Conservation (phyloP, 2,797 vertebrate genomes). For the Pipistrellus nathusii region DNA sequence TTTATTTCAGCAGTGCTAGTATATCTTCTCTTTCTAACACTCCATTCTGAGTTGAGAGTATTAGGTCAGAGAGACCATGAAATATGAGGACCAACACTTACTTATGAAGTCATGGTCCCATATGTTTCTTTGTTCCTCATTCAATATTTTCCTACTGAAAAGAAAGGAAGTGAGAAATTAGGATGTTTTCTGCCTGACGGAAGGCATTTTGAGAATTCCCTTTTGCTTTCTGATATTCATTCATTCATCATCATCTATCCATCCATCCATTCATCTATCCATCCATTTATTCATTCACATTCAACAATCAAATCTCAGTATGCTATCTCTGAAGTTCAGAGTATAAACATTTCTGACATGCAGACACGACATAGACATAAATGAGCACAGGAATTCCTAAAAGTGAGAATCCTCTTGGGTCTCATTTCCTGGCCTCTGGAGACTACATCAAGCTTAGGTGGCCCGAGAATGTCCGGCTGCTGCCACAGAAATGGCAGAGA, state of each 20-base stretch:
- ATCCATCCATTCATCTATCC: too few relatives aligned
- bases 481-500: background rate
- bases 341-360: background rate
- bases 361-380: background rate
- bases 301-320: background rate
- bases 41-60: background rate
- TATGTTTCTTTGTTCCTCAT: background rate
- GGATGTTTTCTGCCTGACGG: background rate
- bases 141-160: slow-evolving; percentile 12
- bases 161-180: background rate
- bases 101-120: background rate
- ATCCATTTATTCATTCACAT: background rate
- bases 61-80: background rate
- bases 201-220: background rate
- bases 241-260: background rate
- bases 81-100: background rate
- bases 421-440: background rate
- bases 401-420: background rate
- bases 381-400: background rate
- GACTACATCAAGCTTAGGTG: background rate
- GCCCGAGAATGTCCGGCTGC: background rate
- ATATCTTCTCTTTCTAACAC: background rate
- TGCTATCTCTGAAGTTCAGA: background rate
- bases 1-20: background rate
- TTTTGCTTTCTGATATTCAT: slow-evolving; percentile 19